Percentiles rank a stretch among this genome's conserved stretches.
Evolutionary conservation across 2,888 invertebrate species (phyloP).

Genomic region (Brachypalpus laphriformis): DNA sequence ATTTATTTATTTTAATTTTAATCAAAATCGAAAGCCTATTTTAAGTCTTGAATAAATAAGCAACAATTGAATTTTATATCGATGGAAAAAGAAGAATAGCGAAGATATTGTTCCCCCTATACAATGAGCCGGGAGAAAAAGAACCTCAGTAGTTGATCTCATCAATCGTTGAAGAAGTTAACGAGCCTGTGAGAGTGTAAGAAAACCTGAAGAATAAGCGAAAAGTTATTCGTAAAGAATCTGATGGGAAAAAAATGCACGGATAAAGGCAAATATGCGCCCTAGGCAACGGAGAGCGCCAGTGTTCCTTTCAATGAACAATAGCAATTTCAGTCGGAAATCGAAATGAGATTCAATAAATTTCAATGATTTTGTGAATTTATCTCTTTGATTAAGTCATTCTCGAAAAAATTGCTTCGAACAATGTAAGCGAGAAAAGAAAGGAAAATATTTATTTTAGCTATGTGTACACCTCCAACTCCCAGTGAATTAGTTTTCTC

Average conservation of each 20-base stretch:
- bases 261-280: constrained; percentile 64
- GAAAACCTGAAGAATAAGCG: constrained; percentile 42
- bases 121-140: constrained; percentile 15
- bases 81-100: neutral
- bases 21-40: neutral
- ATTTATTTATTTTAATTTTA: constrained; percentile 3
- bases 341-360: constrained; percentile 73
- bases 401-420: constrained; percentile 39
- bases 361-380: constrained; percentile 71
- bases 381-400: constrained; percentile 72
- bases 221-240: constrained; percentile 47
- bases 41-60: neutral
- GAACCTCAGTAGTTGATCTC: constrained; percentile 61
- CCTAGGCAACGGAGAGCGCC: constrained; percentile 53
- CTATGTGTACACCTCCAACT: neutral
- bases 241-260: constrained; percentile 39
- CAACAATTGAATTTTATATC: constrained; percentile 11
- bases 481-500: constrained; percentile 36
- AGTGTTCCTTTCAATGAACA: constrained; percentile 65
- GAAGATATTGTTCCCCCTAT: constrained; percentile 3
- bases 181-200: constrained; percentile 44
- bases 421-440: constrained; percentile 24
- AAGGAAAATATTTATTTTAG: constrained; percentile 44
- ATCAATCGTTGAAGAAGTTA: constrained; percentile 61
- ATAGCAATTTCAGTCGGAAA: constrained; percentile 67